These are phyloP conservation scores for Anarrhichthys ocellatus DNA, from an alignment of 2,113 vertebrate species.

Conservation along the genomic window DNA sequence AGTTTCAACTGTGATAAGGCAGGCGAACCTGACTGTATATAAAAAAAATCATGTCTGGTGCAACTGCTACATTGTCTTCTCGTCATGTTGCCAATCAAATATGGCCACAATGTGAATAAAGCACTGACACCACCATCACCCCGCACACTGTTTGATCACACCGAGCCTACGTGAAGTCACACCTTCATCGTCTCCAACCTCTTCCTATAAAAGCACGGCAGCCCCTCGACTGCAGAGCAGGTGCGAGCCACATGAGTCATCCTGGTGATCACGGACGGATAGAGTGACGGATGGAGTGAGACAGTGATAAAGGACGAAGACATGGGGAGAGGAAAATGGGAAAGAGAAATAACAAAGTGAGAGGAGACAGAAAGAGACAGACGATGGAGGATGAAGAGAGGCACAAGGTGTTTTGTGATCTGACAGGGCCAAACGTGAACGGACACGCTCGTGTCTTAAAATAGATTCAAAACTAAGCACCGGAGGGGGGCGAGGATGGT, in stretches of 20 bases:
- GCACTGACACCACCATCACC: neutral
- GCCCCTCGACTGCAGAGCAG: conserved; percentile 67
- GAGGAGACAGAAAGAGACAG: conserved; percentile 49
- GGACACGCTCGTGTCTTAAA: conserved; percentile 36
- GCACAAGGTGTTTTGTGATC: conserved; percentile 47
- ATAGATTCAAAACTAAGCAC: conserved; percentile 41
- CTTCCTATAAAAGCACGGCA: conserved; percentile 31
- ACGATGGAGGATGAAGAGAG: conserved; percentile 23
- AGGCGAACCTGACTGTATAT: neutral
- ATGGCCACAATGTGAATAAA: neutral
- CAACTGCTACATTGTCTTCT: neutral
- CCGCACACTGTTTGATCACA: conserved; percentile 9
- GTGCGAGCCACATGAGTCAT: conserved; percentile 77
- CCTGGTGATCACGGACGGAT: conserved; percentile 51
- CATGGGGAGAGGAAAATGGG: conserved; percentile 31
- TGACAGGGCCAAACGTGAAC: conserved; percentile 30
- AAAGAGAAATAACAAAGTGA: neutral
- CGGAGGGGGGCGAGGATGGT: neutral
- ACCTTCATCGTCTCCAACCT: conserved; percentile 36
- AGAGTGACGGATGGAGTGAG: conserved; percentile 52
- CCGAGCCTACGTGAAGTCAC: conserved; percentile 26
- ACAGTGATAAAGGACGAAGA: conserved; percentile 28
- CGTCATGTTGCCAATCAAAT: conserved; percentile 12
- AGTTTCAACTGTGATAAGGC: neutral
- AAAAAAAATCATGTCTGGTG: neutral